Evolutionary conservation across 1,140 invertebrate genomes (phyloP), one percentile per base, ranked within the genome.

Genomic region (Mesaphorura yosii): DNA sequence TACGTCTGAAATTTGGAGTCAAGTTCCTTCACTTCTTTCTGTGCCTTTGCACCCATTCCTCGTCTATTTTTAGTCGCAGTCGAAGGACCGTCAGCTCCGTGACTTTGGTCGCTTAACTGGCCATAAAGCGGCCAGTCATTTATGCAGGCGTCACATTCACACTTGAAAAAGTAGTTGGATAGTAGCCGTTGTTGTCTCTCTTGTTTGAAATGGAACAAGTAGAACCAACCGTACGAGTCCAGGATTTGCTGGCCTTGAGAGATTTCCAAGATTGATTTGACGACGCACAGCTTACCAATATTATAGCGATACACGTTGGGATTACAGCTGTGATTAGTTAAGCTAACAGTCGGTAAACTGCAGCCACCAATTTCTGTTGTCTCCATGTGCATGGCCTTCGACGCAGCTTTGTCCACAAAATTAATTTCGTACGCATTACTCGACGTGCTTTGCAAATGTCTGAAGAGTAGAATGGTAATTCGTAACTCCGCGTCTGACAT

Each of bases 401-500:
- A 7, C 6, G 12, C 10, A 46, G 66, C 60, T 27, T 70, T 58
- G 2, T 67, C 50, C 40, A 78, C 69, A 55, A 78, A 75, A 19
- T 75, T 72, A 19, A 80, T 73, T 62, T 79, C 78, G 60, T 81
- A 80, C 28, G 78, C 78, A 66, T 81, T 81, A 62, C 78, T 80
- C 22, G 76, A 74, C 25, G 76, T 67, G 47, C 74, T 72, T 61
- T 79, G 77, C 26, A 79, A 67, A 51, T 78, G 75, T 3, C 72
- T 69, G 3, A 80, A 64, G 29, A 75, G 67, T 26, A 71, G 66
- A 14, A 69, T 65, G 3, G 73, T 74, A 22, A 77, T 53, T 7
- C 66, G 22, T 2, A 65, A 45, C 41, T 67, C 65, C 6, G 49
- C 39, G 12, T 49, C 48, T 12, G 52, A 48, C 15, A 57, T 19